These are phyloP conservation scores for Plusia festucae DNA, from an alignment of 2,888 invertebrate species.

Conservation along the genomic window DNA sequence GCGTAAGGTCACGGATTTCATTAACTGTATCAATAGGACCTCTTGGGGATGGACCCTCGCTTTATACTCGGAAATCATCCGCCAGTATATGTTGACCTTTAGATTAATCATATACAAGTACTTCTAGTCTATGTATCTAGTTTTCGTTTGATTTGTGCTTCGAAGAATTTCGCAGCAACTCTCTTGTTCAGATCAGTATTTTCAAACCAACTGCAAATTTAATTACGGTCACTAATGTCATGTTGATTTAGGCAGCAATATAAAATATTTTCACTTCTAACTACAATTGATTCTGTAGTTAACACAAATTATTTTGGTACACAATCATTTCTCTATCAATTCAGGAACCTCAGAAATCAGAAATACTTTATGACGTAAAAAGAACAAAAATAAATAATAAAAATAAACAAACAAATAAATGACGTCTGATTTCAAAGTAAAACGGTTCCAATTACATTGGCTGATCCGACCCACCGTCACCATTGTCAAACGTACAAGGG, in stretches of 20 bases:
- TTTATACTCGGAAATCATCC: conserved; percentile 57
- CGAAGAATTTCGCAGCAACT: too few relatives aligned
- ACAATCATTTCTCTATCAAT: too few relatives aligned
- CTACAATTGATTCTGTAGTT: too few relatives aligned
- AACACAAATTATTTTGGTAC: too few relatives aligned
- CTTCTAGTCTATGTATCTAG: conserved; percentile 21
- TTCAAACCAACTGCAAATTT: too few relatives aligned
- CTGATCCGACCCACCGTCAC: conserved; percentile 46
- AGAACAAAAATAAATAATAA: conserved; percentile 17
- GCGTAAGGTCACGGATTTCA: conserved; percentile 78
- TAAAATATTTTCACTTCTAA: too few relatives aligned
- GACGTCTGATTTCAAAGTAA: conserved; percentile 51
- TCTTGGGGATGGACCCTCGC: conserved; percentile 65
- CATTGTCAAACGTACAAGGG: conserved; percentile 73
- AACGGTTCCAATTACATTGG: conserved; percentile 53
- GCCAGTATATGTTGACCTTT: conserved; percentile 60
- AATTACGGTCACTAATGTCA: too few relatives aligned
- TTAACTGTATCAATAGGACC: conserved; percentile 76
- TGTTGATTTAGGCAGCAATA: too few relatives aligned
- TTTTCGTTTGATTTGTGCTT: not conserved
- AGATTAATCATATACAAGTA: conserved; percentile 51
- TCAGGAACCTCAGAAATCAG: too few relatives aligned
- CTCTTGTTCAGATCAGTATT: too few relatives aligned
- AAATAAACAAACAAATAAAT: conserved; percentile 21
- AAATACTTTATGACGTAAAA: conserved; percentile 6